Conservation (phyloP, 2,888 invertebrate species). For the Cetonia aurata region DNA sequence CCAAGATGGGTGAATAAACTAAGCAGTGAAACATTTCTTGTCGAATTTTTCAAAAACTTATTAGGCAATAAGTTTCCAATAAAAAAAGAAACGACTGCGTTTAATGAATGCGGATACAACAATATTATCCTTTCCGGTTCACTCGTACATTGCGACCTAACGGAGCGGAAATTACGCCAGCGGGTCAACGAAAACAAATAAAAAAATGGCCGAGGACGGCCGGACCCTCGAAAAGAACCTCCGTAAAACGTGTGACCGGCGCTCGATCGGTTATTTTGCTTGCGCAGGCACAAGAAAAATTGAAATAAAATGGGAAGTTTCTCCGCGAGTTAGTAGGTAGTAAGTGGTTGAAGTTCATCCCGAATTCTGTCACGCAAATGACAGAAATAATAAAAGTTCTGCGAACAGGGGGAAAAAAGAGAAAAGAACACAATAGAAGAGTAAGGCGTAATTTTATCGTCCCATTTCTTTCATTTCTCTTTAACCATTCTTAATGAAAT, state of each 20-base stretch:
- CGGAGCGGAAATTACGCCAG: background rate
- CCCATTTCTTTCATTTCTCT: background rate
- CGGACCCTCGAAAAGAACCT: background rate
- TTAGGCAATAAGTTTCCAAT: too few relatives aligned
- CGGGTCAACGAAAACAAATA: conserved; percentile 16
- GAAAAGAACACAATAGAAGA: background rate
- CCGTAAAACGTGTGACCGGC: background rate
- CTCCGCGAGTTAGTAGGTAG: conserved; percentile 23
- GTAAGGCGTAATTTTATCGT: conserved; percentile 1
- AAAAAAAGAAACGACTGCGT: too few relatives aligned
- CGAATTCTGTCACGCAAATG: conserved; percentile 33
- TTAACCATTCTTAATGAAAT: conserved; percentile 20
- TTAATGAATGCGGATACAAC: background rate
- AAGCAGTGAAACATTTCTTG: too few relatives aligned
- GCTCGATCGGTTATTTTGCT: conserved; percentile 25
- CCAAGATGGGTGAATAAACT: too few relatives aligned
- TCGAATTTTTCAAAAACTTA: too few relatives aligned
- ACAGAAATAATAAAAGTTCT: conserved; percentile 32
- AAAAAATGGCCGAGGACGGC: background rate
- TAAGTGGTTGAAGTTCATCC: conserved; percentile 21
- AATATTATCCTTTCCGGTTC: too few relatives aligned
- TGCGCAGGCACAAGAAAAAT: conserved; percentile 14
- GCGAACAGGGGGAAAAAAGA: conserved; percentile 5
- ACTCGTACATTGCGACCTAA: too few relatives aligned
- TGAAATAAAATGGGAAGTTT: conserved; percentile 3